A percentile compares a stretch with the other conserved stretches of the same genome.
Conservation (phyloP, 2,888 invertebrate genomes). For the Nemapogon koenigi region DNA sequence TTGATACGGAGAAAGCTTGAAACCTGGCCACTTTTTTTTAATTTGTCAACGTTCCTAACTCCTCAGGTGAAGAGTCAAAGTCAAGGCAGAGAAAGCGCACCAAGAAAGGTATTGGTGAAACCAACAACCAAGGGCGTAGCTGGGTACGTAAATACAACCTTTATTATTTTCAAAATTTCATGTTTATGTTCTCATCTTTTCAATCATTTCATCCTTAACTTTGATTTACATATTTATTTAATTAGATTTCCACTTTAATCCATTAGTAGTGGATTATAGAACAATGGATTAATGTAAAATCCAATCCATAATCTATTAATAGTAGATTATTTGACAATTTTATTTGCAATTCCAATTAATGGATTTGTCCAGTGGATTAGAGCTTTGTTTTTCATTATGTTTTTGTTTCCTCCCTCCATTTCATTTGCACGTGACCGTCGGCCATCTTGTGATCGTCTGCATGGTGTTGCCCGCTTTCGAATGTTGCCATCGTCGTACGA, state of each 20-base stretch:
- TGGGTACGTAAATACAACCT: slow-evolving; percentile 41
- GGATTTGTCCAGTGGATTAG: too few relatives aligned
- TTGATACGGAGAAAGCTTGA: too few relatives aligned
- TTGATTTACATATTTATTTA: too few relatives aligned
- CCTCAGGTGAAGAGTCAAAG: slow-evolving; percentile 65
- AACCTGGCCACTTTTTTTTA: too few relatives aligned
- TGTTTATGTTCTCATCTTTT: slow-evolving; percentile 15
- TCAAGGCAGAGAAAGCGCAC: slow-evolving; percentile 54
- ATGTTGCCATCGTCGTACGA: slow-evolving; percentile 23
- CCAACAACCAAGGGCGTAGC: slow-evolving; percentile 56
- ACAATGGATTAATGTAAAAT: too few relatives aligned
- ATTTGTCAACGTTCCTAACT: too few relatives aligned
- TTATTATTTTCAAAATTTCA: too few relatives aligned
- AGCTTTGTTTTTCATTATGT: slow-evolving; percentile 26
- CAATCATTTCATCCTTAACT: slow-evolving; percentile 20
- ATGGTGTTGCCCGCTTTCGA: slow-evolving; percentile 35
- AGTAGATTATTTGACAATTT: too few relatives aligned
- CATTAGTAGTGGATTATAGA: too few relatives aligned
- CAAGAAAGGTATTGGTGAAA: slow-evolving; percentile 70
- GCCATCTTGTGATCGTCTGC: slow-evolving; percentile 53
- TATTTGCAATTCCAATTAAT: too few relatives aligned
- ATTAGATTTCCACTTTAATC: too few relatives aligned
- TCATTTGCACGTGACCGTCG: slow-evolving; percentile 27
- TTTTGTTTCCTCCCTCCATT: slow-evolving; percentile 25
- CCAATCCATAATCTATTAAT: too few relatives aligned